Evolutionary conservation across 2,113 vertebrate species (phyloP), one percentile per base, ranked within the genome.

Genomic region (Apodemus speciosus): DNA sequence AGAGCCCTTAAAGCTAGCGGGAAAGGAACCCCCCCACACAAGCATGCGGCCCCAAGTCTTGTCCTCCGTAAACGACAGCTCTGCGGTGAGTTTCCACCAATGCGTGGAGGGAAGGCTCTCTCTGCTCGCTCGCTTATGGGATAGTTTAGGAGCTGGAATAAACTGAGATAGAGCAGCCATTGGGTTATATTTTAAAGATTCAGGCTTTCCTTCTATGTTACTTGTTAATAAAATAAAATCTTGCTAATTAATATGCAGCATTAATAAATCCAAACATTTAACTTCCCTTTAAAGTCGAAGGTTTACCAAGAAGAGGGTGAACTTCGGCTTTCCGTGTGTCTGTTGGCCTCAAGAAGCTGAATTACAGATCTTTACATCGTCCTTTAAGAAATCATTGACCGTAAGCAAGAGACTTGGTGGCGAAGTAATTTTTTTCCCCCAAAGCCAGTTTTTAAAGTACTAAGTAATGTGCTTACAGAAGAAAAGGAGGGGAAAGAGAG

Each of bases 341-440:
- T 90, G 3, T 90, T 92, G 51, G n/a, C 64, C 72, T 43, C 90
- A 95, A 96, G 93, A 72, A 96, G 94, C 80, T 97, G 91, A 97
- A 90, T 58, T 88, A 90, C 81, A 88, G 85, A 60, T 88, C 95
- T 97, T 94, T 86, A 51, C 94, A 84, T 88, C 83, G 43, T 88
- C 89, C 95, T 97, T 96, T 96, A 87, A 87, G 93, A 96, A 96
- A 97, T 95, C 95, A 96, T 83, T 95, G 91, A 96, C 89, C 73
- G 56, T 93, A 89, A 96, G 84, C 77, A 94, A 90, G 91, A 95
- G 85, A 77, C 71, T 95, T 96, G 93, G 92, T 94, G 66, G 79
- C 94, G 76, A 95, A 87, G 88, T 85, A 97, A 89, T 95, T 93
- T 95, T 97, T 91, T 96, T 90, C 58, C 27, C 49, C 85, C 66